Evolutionary conservation across 2,888 invertebrate species (phyloP).

Genomic region (Drosophila rellima): DNA sequence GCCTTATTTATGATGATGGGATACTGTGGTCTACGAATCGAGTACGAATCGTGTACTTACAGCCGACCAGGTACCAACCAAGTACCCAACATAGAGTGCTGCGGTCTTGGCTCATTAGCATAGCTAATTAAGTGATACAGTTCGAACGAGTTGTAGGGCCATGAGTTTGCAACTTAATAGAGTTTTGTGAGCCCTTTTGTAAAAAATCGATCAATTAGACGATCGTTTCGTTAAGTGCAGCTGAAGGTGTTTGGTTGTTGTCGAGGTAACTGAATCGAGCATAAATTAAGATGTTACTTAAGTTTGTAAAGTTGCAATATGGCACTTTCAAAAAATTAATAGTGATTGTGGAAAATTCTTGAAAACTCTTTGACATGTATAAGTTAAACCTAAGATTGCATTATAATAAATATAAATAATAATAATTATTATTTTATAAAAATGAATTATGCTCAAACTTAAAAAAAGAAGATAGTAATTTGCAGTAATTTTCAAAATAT

Average conservation of each 20-base stretch:
- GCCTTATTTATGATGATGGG: conserved; percentile 70
- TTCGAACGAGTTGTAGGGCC: conserved; percentile 35
- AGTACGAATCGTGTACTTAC: conserved; percentile 18
- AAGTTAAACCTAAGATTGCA: not conserved
- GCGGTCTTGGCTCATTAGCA: conserved; percentile 59
- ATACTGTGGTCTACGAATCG: conserved; percentile 9
- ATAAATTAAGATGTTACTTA: conserved; percentile 2
- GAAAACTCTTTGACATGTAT: not conserved
- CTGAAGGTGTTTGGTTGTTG: not conserved
- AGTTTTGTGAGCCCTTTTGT: conserved; percentile 1
- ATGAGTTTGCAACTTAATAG: conserved; percentile 30
- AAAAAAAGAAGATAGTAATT: conserved; percentile 12
- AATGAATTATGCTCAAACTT: not conserved
- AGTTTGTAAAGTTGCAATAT: not conserved
- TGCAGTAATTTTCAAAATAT: conserved; percentile 30
- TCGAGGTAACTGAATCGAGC: not conserved
- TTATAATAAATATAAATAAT: no score
- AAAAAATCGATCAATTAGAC: conserved; percentile 27
- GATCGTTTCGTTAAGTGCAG: conserved; percentile 2
- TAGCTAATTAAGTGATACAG: conserved; percentile 73
- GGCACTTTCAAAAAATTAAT: not conserved
- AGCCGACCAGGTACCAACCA: conserved; percentile 14
- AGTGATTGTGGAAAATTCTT: not conserved
- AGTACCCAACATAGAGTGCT: not conserved
- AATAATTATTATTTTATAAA: not conserved